These are phyloP conservation scores for Montipora cactus DNA, from an alignment of 64 coral and sea anemone genomes.

Conservation along the genomic window DNA sequence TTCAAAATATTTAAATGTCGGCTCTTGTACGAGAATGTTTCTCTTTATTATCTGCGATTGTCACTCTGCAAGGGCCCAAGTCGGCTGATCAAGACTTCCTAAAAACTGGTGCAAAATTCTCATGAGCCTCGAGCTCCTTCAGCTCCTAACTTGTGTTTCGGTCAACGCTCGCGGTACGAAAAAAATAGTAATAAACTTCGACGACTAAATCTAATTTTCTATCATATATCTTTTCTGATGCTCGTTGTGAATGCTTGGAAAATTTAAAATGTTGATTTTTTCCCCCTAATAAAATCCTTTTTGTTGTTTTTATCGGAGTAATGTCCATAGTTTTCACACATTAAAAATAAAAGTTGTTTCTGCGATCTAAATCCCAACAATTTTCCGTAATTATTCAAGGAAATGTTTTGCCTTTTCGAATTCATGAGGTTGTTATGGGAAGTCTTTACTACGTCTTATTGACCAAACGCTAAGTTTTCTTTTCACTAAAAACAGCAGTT, in stretches of 20 bases:
- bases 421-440: not conserved
- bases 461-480: not conserved
- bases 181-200: not conserved
- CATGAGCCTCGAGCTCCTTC: no score
- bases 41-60: not conserved
- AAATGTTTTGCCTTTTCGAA: slow-evolving; percentile 7
- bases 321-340: not conserved
- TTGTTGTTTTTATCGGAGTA: not conserved
- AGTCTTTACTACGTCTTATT: not conserved
- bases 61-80: not conserved
- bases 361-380: not conserved
- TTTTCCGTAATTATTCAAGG: not conserved
- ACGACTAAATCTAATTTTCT: not conserved
- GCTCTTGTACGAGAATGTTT: no score
- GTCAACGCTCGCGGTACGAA: not conserved
- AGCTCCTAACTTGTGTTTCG: not conserved
- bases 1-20: not conserved
- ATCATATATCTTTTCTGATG: not conserved
- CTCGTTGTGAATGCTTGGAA: not conserved
- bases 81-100: not conserved
- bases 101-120: not conserved
- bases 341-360: not conserved
- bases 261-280: slow-evolving; percentile 18
- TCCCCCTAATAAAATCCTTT: not conserved
- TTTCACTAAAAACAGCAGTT: not conserved